phyloP scores from a whole-genome alignment of 2,113 vertebrate species.

The Tragelaphus imberbis region DNA sequence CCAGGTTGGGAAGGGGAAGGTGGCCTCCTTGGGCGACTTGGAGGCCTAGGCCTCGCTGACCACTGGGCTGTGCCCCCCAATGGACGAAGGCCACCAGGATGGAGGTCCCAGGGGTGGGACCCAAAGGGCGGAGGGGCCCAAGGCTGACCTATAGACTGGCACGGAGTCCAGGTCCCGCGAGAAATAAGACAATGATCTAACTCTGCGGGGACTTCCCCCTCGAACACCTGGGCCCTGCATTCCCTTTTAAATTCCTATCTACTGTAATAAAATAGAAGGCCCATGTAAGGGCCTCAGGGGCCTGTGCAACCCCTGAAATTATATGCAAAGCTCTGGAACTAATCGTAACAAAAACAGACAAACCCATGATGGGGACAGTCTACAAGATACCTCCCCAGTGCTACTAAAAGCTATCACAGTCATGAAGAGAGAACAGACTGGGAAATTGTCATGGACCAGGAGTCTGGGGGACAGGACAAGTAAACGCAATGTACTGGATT shows the following conservation, averaged over 20 bases:
- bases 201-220: not conserved
- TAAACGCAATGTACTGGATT: not conserved
- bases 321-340: not conserved
- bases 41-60: not conserved
- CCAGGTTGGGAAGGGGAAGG: accelerated
- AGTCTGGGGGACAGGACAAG: not conserved
- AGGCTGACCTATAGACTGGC: not conserved
- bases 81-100: accelerated
- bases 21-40: not conserved
- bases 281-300: not conserved
- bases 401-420: not conserved
- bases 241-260: slow-evolving; percentile 2
- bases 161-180: accelerated
- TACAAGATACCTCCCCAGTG: not conserved
- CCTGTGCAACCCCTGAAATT: not conserved
- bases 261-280: not conserved
- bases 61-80: accelerated
- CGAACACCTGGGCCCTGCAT: not conserved
- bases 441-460: not conserved
- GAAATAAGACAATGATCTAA: not conserved
- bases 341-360: not conserved
- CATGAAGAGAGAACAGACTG: not conserved
- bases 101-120: accelerated
- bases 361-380: not conserved
- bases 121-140: accelerated